Evolutionary conservation across 2,888 invertebrate species (phyloP), one percentile per base, ranked within the genome.

Genomic region (Euphydryas editha): DNA sequence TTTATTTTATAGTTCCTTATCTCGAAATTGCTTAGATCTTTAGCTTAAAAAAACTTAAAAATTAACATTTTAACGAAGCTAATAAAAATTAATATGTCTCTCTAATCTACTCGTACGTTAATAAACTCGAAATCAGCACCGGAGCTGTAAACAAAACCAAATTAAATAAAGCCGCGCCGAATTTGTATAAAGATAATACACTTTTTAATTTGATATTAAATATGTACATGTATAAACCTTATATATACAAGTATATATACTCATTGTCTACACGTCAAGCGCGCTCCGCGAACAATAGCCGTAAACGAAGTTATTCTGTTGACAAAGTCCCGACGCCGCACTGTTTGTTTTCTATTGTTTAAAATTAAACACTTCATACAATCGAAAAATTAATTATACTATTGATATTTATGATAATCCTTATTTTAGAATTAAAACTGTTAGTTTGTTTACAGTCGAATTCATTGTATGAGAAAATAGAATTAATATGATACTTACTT

Each of bases 301-400:
- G 65, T 56, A 72, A 76, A 77, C 75, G 73, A 77, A 75, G 68
- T 73, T 73, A 73, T 72, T 72, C 73, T 74, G 72, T 73, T 74
- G 73, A 73, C 73, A 58, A 56, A 69, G 54, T 65, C 44, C 44
- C 47, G 58, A 21, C 37, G 20, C 47, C 57, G 44, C 49, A n/a
- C 42, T 15, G 15, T 15, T 30, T 30, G 30, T 44, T 36, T 21
- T 37, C 57, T 55, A 65, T 62, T 65, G 66, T 63, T 60, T 39
- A 36, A 54, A 54, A 17, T 54, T 2, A 51, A 51, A 51, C 47
- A 20, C 15, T 30, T 15, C 21, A 7, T 51, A 51, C 15, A n/a
- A 30, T 24, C 2, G 49, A n/a, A 51, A 30, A 54, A 54, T 54
- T 54, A 54, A 30, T 54, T 7, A 30, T 30, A n/a, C 20, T 49